A percentile compares a stretch with the other conserved stretches of the same genome.
Conservation (phyloP, 1,140 invertebrate species). For the Drosophila ohnishii region DNA sequence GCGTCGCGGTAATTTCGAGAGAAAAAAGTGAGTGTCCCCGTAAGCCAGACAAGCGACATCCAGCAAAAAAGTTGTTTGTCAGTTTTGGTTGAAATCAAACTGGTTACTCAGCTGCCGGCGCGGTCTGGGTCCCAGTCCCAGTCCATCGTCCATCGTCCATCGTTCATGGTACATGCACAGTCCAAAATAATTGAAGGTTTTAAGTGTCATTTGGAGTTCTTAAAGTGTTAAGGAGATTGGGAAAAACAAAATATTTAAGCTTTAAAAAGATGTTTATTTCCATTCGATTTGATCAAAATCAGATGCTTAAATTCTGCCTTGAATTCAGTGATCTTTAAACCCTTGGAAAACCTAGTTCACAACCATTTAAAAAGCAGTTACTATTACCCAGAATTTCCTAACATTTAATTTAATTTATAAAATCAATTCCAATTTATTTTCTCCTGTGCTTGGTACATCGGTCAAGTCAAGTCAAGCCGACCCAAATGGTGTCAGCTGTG, state of each 20-base stretch:
- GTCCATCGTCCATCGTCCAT: constrained; percentile 29
- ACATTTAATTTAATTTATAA: neutral
- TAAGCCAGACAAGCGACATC: constrained; percentile 64
- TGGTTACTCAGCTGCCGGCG: constrained; percentile 70
- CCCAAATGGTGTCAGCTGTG: constrained; percentile 75
- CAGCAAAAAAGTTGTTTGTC: constrained; percentile 76
- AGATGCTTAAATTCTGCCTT: neutral
- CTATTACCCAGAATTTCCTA: neutral
- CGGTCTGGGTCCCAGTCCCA: constrained; percentile 10
- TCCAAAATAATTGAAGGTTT: constrained; percentile 10
- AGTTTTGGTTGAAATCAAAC: constrained; percentile 79
- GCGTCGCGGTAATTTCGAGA: constrained; percentile 35
- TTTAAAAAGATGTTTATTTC: neutral
- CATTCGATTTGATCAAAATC: too few relatives aligned
- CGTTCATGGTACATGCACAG: constrained; percentile 16
- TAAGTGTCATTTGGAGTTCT: neutral
- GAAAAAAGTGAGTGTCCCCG: constrained; percentile 74
- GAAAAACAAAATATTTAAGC: neutral
- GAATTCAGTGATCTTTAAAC: neutral
- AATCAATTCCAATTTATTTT: neutral
- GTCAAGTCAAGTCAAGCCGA: constrained; percentile 44
- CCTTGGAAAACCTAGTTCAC: neutral
- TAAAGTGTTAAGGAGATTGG: neutral
- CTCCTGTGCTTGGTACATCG: constrained; percentile 6
- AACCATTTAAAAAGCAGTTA: neutral